phyloP scores from a whole-genome alignment of 2,888 invertebrate species.

The Laspeyria flexula region DNA sequence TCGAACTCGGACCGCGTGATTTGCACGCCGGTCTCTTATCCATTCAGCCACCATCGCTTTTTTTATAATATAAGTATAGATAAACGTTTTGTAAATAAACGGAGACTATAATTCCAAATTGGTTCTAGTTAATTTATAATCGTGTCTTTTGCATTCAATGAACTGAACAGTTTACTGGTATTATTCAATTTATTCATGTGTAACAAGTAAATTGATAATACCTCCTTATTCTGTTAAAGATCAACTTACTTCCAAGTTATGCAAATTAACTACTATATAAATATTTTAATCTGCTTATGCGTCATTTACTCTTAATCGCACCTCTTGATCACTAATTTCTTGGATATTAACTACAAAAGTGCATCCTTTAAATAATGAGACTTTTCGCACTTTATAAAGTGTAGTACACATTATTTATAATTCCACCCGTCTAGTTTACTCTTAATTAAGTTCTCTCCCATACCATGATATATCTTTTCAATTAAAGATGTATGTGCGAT shows the following conservation, averaged over 20 bases:
- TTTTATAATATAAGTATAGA: no score
- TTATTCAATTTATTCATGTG: no score
- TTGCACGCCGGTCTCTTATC: no score
- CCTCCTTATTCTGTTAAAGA: neutral
- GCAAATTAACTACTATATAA: neutral
- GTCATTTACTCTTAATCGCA: constrained; percentile 29
- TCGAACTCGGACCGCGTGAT: no score
- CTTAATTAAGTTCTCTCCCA: constrained; percentile 38
- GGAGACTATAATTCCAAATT: no score
- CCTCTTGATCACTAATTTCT: constrained; percentile 27
- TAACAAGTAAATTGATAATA: neutral
- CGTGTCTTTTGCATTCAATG: no score
- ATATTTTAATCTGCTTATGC: constrained; percentile 5
- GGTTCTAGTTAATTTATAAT: no score
- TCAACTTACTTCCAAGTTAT: no score
- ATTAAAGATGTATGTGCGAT: constrained; percentile 24
- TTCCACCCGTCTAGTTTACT: constrained; percentile 21
- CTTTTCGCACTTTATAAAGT: constrained; percentile 26
- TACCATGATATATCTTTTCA: constrained; percentile 42
- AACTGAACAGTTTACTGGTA: no score
- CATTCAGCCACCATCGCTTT: no score
- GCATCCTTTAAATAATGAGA: constrained; percentile 42
- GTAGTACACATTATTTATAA: constrained; percentile 15
- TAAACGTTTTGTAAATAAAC: no score
- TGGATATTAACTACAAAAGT: constrained; percentile 21